Evolutionary conservation across 2,888 invertebrate genomes (phyloP).

Genomic region (Tyria jacobaeae): DNA sequence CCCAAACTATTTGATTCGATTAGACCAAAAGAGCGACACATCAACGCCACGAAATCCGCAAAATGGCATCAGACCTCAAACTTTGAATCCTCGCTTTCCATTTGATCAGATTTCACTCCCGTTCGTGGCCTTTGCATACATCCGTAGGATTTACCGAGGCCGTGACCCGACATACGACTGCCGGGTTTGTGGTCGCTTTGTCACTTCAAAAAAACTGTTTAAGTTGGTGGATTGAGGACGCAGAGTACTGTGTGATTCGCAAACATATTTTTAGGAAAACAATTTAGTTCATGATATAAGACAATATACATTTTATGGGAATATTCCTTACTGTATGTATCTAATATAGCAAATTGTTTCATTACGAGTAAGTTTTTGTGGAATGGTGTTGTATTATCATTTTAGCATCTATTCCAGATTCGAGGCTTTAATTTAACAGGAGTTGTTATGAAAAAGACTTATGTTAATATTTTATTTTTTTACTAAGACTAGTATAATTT

Average conservation of each 20-base stretch:
- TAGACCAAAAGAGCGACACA: constrained; percentile 40
- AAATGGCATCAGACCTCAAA: constrained; percentile 49
- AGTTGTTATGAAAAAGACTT: no score
- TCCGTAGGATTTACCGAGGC: constrained; percentile 61
- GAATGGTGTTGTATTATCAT: no score
- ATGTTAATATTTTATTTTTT: no score
- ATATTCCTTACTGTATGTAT: background rate
- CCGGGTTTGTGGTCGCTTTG: constrained; percentile 50
- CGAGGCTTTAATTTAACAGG: no score
- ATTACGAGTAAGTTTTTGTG: no score
- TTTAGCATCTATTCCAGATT: no score
- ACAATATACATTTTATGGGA: constrained; percentile 26
- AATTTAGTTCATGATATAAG: constrained; percentile 27
- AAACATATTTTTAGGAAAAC: constrained; percentile 22
- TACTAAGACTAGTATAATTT: constrained; percentile 19
- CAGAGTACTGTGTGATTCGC: constrained; percentile 32
- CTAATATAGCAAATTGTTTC: background rate
- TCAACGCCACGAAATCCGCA: constrained; percentile 44
- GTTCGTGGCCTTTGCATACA: constrained; percentile 60
- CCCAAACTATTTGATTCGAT: constrained; percentile 53
- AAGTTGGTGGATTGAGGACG: constrained; percentile 34
- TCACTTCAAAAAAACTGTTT: constrained; percentile 41
- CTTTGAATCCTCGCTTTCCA: constrained; percentile 55
- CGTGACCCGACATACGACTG: constrained; percentile 63
- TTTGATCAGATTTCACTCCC: constrained; percentile 58